Conservation (phyloP, 2,797 vertebrate genomes). For the Odontamblyopus rebecca region DNA sequence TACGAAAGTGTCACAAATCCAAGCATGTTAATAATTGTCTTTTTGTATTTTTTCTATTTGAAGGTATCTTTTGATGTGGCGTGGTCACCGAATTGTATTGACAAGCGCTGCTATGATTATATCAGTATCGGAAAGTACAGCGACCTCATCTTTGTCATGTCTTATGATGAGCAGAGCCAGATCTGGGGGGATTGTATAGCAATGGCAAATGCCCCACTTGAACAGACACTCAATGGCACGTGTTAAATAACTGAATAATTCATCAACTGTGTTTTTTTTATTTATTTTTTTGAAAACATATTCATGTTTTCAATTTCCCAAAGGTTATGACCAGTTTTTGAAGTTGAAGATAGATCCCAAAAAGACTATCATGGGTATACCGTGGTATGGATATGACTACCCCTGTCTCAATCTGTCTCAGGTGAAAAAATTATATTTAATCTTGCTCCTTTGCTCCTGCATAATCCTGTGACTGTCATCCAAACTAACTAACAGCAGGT, state of each 20-base stretch:
- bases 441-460: background rate
- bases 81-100: slow-evolving; percentile 90
- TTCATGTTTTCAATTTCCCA: slow-evolving; percentile 33
- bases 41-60: slow-evolving; percentile 19
- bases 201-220: slow-evolving; percentile 88
- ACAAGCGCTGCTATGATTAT: slow-evolving; percentile 92
- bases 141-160: slow-evolving; percentile 97
- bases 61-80: slow-evolving; percentile 96
- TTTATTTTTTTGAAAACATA: background rate
- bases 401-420: slow-evolving; percentile 81
- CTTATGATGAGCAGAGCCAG: slow-evolving; percentile 94
- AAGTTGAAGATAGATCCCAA: slow-evolving; percentile 81
- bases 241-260: background rate
- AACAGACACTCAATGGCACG: slow-evolving; percentile 86
- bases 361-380: slow-evolving; percentile 94
- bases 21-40: background rate
- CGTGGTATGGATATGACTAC: slow-evolving; percentile 98
- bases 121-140: slow-evolving; percentile 85
- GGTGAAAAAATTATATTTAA: slow-evolving; percentile 65
- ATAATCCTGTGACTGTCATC: background rate
- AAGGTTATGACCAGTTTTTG: slow-evolving; percentile 88
- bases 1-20: background rate
- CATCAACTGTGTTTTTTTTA: too few species aligned
- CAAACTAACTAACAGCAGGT: too few species aligned
- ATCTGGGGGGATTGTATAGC: slow-evolving; percentile 87